These are phyloP conservation scores for Corapipo altera DNA, from an alignment of 2,113 vertebrate genomes.

Conservation along the genomic window DNA sequence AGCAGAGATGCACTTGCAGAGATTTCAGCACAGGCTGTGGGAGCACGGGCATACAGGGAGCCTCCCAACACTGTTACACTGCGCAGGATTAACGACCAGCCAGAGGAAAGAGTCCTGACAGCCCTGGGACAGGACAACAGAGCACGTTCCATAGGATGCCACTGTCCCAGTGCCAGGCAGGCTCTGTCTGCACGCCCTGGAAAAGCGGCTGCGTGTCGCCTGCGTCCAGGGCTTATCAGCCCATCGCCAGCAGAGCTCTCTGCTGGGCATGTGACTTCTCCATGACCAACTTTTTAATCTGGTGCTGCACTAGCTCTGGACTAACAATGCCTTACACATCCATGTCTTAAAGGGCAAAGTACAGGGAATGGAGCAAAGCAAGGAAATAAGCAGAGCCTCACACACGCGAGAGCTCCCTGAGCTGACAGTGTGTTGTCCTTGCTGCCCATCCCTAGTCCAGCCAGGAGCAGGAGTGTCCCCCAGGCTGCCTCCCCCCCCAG, in stretches of 20 bases:
- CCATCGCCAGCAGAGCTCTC: not conserved
- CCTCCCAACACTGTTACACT: not conserved
- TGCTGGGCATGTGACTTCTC: not conserved
- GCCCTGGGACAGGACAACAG: not conserved
- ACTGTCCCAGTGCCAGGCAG: not conserved
- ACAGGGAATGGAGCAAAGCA: not conserved
- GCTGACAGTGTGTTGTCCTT: rapidly evolving
- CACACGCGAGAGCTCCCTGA: not conserved
- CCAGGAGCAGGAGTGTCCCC: not conserved
- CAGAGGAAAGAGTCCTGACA: not conserved
- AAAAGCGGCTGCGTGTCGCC: not conserved
- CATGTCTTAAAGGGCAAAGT: not conserved
- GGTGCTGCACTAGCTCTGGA: not conserved
- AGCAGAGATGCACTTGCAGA: not conserved
- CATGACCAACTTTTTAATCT: not conserved
- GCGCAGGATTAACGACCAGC: not conserved
- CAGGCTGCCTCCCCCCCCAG: not conserved
- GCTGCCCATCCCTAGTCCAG: not conserved
- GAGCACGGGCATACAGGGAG: not conserved
- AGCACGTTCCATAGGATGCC: not conserved
- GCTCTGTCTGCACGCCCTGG: not conserved
- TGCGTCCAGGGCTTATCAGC: not conserved
- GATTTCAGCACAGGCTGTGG: not conserved
- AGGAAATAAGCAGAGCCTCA: not conserved
- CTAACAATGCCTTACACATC: not conserved